Base-by-base conservation (phyloP, 2,888 invertebrate species). In the Choristoneura rosaceana region DNA sequence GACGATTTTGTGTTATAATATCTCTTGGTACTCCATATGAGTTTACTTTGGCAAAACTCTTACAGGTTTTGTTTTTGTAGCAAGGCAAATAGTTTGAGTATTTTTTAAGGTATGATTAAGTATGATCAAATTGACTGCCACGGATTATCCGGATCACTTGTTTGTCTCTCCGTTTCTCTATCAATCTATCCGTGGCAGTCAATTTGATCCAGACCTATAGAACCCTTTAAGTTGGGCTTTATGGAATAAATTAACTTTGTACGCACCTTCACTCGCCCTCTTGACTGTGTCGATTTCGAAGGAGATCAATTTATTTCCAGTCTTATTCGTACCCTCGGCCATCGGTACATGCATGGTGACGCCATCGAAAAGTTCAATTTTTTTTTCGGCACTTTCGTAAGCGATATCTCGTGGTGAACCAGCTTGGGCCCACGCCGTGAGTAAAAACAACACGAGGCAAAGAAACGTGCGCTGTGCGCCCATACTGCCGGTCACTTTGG, bases 281-380 rank as follows among this genome's bases (percentile, higher is more conserved):
- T 77, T 81, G 8, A 79, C 80, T 0, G 88, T 84, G 55, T 90
- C 84, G 71, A 93, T 77, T 82, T 93, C 88, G 45, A 94, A 81
- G 3, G 93, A 90, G 45, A 93, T 70, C 69, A 92, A 12, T 77
- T 81, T 75, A 52, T 59, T 87, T 1, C 78, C 83, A 3, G 87
- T 84, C 68, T 80, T 81, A 71, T 86, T 85, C 4, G 62, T n/a
- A 64, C 79, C 83, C 43, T 81, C 78, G 17, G 78, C 77, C 0
- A 38, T 63, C 25, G 93, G 93, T 25, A 93, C 78, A 66, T 84
- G 84, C 77, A 92, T 77, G 65, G 83, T 82, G 62, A 94, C 85
- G 77, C 92, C 93, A 64, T 92, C 88, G 52, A 82, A 86, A 8
- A 93, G 73, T 82, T 93, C 86, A 34, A 92, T 75, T 79, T 84